Conservation (phyloP, 1,140 invertebrate genomes). For the Mycetomoellerius zeteki region DNA sequence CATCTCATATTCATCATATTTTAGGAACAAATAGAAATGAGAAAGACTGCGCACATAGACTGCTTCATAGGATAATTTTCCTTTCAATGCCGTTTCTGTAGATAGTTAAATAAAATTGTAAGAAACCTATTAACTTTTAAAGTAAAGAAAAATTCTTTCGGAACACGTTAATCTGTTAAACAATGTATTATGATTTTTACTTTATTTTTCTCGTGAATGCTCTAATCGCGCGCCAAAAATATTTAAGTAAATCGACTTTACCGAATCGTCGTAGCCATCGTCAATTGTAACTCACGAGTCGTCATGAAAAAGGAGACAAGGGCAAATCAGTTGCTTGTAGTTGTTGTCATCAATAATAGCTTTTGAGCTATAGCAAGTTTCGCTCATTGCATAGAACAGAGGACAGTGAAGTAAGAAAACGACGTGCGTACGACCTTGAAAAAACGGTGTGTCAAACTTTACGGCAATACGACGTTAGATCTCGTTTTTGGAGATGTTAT, state of each 20-base stretch:
- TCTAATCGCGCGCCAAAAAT: neutral
- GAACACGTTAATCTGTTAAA: too few relatives aligned
- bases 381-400: conserved; percentile 67
- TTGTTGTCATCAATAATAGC: neutral
- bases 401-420: conserved; percentile 74
- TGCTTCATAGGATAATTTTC: too few relatives aligned
- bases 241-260: neutral
- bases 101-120: too few relatives aligned
- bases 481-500: neutral
- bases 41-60: too few relatives aligned
- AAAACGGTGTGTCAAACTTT: neutral
- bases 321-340: neutral
- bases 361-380: neutral
- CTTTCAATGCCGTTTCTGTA: too few relatives aligned
- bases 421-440: conserved; percentile 73
- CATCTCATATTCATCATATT: neutral
- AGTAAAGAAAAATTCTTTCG: too few relatives aligned
- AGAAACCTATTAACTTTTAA: too few relatives aligned
- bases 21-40: neutral
- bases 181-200: too few relatives aligned
- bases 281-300: neutral
- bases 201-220: neutral
- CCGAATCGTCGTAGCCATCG: neutral
- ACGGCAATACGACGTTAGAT: too few relatives aligned
- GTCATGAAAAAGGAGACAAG: neutral